Evolutionary conservation across 2,797 vertebrate genomes (phyloP), one percentile per base, ranked within the genome.

Genomic region (Melanotaenia trifasciata): DNA sequence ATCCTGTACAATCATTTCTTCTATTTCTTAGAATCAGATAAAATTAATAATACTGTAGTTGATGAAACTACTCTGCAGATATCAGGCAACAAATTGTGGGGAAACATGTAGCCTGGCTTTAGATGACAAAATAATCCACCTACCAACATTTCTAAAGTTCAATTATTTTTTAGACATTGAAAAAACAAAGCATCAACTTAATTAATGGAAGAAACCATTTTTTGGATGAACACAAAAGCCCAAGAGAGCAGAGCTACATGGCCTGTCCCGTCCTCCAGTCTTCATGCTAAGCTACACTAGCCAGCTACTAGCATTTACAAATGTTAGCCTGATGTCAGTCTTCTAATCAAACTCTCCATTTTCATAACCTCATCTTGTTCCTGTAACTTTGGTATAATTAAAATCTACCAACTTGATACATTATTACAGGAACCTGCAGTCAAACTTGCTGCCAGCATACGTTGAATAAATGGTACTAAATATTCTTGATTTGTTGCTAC

Each of bases 401-500:
- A 65, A 53, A 20, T 47, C 24, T n/a, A 32, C n/a, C 3, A 10
- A 20, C 26, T 32, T 53, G 3, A 58, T 14, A 36, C 38, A 38
- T 57, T 33, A 68, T 57, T 28, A 72, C 14, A 40, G 18, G 16
- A 54, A n/a, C 7, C 7, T 53, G 28, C 58, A 24, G 3, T 10
- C 24, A 3, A 14, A 20, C 8, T 24, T 20, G 6, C 2, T 66
- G 33, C 14, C 1, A 18, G 3, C 36, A 5, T 45, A 18, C 11
- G 32, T 47, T 16, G 1, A 45, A n/a, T n/a, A 5, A 9, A 47
- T 47, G 26, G 12, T 1, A 18, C 24, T 65, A 12, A 10, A 16
- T 0, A 2, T 36, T 56, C n/a, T 64, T 0, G 8, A 24, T 38
- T 4, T 36, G 62, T 28, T 26, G 18, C 16, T 67, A 96, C 98